Conservation (phyloP, 2,797 vertebrate genomes). For the Steatocranus sp. region DNA sequence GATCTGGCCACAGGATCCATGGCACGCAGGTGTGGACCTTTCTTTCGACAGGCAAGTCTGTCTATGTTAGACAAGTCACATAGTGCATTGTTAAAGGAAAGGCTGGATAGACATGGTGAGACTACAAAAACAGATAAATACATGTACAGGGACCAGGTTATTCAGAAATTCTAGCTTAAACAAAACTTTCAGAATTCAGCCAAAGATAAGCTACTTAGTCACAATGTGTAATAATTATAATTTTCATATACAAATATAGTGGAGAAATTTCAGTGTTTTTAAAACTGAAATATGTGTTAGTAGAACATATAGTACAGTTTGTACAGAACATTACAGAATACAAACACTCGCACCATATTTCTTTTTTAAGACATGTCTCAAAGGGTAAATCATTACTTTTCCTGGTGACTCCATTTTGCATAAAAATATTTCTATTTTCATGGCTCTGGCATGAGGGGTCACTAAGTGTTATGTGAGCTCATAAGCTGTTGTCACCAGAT, state of each 20-base stretch:
- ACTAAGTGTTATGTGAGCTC: background rate
- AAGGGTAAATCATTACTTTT: background rate
- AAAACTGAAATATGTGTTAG: background rate
- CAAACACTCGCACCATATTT: background rate
- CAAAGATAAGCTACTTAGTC: background rate
- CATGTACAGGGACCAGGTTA: background rate
- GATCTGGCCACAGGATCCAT: background rate
- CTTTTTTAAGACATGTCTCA: background rate
- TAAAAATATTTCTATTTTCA: background rate
- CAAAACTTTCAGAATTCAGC: background rate
- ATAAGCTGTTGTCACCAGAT: background rate
- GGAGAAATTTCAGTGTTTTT: background rate
- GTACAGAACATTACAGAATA: background rate
- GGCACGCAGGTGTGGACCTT: background rate
- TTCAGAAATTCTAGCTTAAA: background rate
- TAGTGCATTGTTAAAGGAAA: background rate
- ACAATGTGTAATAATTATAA: background rate
- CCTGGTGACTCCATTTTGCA: background rate
- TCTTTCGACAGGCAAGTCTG: accelerated
- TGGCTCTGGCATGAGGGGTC: background rate
- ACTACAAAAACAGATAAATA: background rate
- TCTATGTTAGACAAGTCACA: background rate
- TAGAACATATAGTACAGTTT: background rate
- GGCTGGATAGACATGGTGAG: background rate
- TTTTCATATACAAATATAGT: background rate